A percentile compares a stretch with the other conserved stretches of the same genome.
Conservation (phyloP, 2,888 invertebrate species). For the Timema podura region DNA sequence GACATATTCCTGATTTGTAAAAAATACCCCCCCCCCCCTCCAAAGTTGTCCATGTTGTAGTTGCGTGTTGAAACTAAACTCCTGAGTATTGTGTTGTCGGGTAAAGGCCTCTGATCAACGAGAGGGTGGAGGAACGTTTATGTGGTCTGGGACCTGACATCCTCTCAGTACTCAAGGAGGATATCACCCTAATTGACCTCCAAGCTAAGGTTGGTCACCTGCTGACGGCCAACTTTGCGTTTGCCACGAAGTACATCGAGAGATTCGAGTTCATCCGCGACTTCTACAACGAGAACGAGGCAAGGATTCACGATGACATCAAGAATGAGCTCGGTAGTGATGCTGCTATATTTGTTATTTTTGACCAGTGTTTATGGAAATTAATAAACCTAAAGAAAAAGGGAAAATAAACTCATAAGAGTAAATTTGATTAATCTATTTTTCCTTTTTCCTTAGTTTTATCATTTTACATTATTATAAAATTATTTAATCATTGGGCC, state of each 20-base stretch:
- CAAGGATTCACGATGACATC: constrained; percentile 59
- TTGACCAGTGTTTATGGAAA: too few species aligned
- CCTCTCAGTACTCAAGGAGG: constrained; percentile 63
- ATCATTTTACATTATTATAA: too few species aligned
- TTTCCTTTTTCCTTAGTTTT: too few species aligned
- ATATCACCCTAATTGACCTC: constrained; percentile 54
- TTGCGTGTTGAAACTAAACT: constrained; percentile 15
- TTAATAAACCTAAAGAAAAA: too few species aligned
- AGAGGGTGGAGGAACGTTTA: constrained; percentile 71
- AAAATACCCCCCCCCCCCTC: too few species aligned
- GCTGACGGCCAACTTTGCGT: constrained; percentile 58
- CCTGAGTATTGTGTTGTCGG: constrained; percentile 33
- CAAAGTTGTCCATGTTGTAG: too few species aligned
- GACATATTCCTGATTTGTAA: too few species aligned
- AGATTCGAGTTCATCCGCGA: constrained; percentile 62
- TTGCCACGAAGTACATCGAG: constrained; percentile 58
- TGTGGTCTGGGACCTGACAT: constrained; percentile 71
- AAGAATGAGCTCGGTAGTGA: too few species aligned
- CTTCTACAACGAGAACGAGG: constrained; percentile 66
- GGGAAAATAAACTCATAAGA: too few species aligned
- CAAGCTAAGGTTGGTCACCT: constrained; percentile 55
- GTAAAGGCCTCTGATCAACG: constrained; percentile 82
- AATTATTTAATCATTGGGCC: too few species aligned
- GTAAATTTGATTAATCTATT: too few species aligned
- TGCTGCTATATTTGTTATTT: too few species aligned